Evolutionary conservation across 2,797 vertebrate genomes (phyloP), one percentile per base, ranked within the genome.

Genomic region (Myotis myotis): DNA sequence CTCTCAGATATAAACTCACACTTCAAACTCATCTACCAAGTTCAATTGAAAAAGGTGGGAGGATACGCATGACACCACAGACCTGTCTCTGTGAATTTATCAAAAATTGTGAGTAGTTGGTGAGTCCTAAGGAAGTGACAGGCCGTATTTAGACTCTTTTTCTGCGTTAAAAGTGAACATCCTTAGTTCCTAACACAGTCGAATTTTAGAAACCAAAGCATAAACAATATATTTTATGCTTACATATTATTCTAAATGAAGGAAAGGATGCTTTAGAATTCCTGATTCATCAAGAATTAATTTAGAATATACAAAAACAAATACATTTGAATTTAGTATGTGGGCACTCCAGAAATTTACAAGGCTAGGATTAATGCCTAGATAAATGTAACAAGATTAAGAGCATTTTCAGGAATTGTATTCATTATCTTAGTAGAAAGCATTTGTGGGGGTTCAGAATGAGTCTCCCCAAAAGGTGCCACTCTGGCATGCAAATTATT

Each of bases 121-220:
- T 57, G 28, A 92, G n/a, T 79, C 16, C 28, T 78, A 62, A 86
- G 33, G 51, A 76, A 91, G 49, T 22, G 23, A 13, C 13, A 60
- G 12, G 20, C 12, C 17, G 30, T 70, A 81, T 64, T 81, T 85
- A 81, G 19, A 38, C 60, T 94, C 12, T 44, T n/a, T 66, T 92
- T 96, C 49, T 80, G 19, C 41, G 71, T 88, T 60, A 82, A 93
- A 87, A 79, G 4, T 20, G 66, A 85, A 72, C 16, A 78, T 85
- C 80, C 36, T 79, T 78, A 44, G 72, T 92, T 89, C 33, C 41
- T 55, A 92, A 51, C 23, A 94, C 5, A 53, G 49, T 57, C 25
- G 30, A 51, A 70, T 83, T 91, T 71, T 71, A 88, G n/a, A 78
- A 23, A 72, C 23, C 23, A 72, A 89, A 64, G 17, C 72, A 84